Base-by-base conservation (phyloP, 2,888 invertebrate species). In the Caenorhabditis afra region DNA sequence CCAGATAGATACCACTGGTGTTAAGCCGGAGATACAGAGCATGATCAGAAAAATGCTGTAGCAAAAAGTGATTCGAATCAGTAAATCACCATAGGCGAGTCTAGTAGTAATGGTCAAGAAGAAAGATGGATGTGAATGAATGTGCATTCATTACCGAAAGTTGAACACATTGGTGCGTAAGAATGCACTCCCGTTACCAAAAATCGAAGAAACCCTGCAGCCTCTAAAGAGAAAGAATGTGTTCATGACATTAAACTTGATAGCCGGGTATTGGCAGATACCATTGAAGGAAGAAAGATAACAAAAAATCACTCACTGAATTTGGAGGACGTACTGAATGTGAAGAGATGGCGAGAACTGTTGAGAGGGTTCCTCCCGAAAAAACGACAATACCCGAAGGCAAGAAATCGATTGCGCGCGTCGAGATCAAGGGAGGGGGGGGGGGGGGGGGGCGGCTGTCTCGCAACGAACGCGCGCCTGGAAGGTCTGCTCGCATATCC, bases 181-280 rank as follows among this genome's bases (percentile, higher is more conserved):
- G 10, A 83, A 86, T 59, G 76, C 79, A 2, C 81, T 77, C 49
- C 85, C 85, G 5, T 49, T 87, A 3, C 87, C 87, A 5, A 23
- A 65, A 29, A 80, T 84, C 12, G 78, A 83, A 14, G 12, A 16
- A 0, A 76, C 82, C 11, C 39, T 87, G 10, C 68, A 82, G 16
- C 20, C 47, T n/a, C n/a, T n/a, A n/a, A n/a, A n/a, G n/a, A n/a
- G n/a, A n/a, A n/a, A n/a, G n/a, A n/a, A n/a, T n/a, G 0, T 35
- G 8, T 87, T 86, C 55, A 65, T 78, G 1, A 73, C 70, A 0
- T 35, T 87, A 12, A 86, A 87, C 59, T 22, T 85, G 35, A 23
- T 66, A 8, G 59, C 78, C 7, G 87, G 85, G 0, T 87, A 79
- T 66, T 86, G 85, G 82, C 86, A 88, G 20, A 66, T 86, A 0